Conservation (phyloP, 2,888 invertebrate species). For the Clanis bilineata region DNA sequence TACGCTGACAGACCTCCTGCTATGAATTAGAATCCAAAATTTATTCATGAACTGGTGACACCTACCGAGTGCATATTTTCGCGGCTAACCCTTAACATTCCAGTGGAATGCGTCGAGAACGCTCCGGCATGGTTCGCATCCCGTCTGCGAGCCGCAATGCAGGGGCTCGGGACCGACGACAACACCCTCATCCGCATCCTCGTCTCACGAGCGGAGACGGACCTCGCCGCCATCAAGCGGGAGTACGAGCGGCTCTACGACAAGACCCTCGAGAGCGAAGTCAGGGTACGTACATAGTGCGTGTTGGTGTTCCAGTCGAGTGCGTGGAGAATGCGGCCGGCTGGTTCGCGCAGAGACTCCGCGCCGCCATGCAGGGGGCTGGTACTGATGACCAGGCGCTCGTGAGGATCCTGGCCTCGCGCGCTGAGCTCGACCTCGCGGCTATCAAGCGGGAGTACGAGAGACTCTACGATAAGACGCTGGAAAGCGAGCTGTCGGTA, state of each 20-base stretch:
- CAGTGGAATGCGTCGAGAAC: conserved; percentile 87
- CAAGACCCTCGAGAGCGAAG: conserved; percentile 85
- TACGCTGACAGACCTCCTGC: no score
- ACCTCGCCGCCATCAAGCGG: conserved; percentile 86
- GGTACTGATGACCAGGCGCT: conserved; percentile 88
- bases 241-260: conserved; percentile 88
- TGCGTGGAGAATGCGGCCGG: conserved; percentile 86
- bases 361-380: conserved; percentile 84
- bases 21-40: no score
- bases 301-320: conserved; percentile 80
- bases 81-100: conserved; percentile 24
- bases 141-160: conserved; percentile 84
- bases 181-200: conserved; percentile 86
- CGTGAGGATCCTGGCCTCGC: conserved; percentile 85
- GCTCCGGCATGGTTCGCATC: conserved; percentile 87
- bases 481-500: conserved; percentile 85
- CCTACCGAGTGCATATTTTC: no score
- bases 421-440: conserved; percentile 87
- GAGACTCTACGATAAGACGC: conserved; percentile 85
- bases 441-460: conserved; percentile 87
- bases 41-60: no score
- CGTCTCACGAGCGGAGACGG: conserved; percentile 86
- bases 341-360: conserved; percentile 87
- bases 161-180: conserved; percentile 88
- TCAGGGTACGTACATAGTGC: conserved; percentile 75